phyloP scores from a whole-genome alignment of 2,797 vertebrate genomes.

The Xenentodon cancila region DNA sequence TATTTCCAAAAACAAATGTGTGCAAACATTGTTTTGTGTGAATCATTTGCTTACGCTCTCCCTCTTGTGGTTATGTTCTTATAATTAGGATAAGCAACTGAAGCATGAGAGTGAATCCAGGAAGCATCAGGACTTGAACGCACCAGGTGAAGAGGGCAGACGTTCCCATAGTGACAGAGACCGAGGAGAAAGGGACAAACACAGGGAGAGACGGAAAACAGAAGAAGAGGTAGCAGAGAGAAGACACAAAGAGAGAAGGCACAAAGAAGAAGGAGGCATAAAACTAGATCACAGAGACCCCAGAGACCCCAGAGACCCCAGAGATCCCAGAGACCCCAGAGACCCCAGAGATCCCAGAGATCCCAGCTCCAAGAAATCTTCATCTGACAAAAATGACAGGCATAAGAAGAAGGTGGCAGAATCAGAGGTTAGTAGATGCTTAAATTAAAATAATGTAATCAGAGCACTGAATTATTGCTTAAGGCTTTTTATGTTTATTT shows the following conservation, averaged over 20 bases:
- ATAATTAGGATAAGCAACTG: constrained; percentile 72
- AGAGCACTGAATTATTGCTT: not conserved
- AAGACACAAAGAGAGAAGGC: constrained; percentile 17
- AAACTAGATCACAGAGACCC: constrained; percentile 49
- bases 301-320: constrained; percentile 48
- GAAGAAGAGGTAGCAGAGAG: constrained; percentile 7
- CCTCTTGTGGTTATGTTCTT: not conserved
- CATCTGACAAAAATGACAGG: constrained; percentile 27
- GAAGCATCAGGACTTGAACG: constrained; percentile 47
- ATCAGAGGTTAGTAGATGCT: constrained; percentile 44
- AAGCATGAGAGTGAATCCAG: constrained; percentile 50
- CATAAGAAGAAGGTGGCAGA: constrained; percentile 29
- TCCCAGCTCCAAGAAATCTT: constrained; percentile 31
- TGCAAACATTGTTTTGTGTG: too few species aligned
- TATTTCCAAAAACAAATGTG: not conserved
- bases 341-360: constrained; percentile 53
- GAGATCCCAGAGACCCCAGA: constrained; percentile 43
- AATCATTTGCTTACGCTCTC: not conserved
- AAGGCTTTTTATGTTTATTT: not conserved
- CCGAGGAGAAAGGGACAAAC: constrained; percentile 18
- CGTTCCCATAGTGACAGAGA: constrained; percentile 52
- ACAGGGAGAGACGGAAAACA: constrained; percentile 19
- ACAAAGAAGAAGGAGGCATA: constrained; percentile 47
- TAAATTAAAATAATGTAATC: not conserved
- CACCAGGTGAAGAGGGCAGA: constrained; percentile 23